phyloP scores from a whole-genome alignment of 2,113 vertebrate species.

The Polyodon spathula region DNA sequence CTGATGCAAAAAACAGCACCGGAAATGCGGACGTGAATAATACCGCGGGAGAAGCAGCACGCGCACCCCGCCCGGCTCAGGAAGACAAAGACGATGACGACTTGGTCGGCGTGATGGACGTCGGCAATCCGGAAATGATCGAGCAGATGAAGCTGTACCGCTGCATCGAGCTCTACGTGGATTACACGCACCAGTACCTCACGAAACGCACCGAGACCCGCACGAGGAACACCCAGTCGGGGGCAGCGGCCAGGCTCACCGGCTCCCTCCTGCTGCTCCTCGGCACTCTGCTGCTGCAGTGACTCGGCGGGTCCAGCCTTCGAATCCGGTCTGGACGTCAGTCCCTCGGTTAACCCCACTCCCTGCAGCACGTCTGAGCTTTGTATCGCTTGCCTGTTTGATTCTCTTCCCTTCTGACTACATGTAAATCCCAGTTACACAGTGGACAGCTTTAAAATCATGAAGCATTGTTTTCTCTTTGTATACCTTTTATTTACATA shows the following conservation, averaged over 20 bases:
- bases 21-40: neutral
- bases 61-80: neutral
- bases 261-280: slow-evolving; percentile 34
- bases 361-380: too few species aligned
- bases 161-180: slow-evolving; percentile 49
- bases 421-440: too few species aligned
- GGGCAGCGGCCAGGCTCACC: slow-evolving; percentile 20
- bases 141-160: slow-evolving; percentile 47
- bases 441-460: too few species aligned
- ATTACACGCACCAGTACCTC: slow-evolving; percentile 39
- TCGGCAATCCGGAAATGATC: slow-evolving; percentile 55
- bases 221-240: slow-evolving; percentile 11
- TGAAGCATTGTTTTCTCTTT: too few species aligned
- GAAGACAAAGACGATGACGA: slow-evolving; percentile 26
- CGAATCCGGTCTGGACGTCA: too few species aligned
- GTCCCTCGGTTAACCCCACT: too few species aligned
- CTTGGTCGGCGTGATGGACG: slow-evolving; percentile 53
- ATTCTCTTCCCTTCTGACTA: too few species aligned
- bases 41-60: slow-evolving; percentile 2
- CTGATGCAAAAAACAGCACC: slow-evolving; percentile 8
- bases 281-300: slow-evolving; percentile 49
- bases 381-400: too few species aligned
- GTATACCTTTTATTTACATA: too few species aligned
- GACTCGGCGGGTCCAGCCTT: slow-evolving; percentile 8
- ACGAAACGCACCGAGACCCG: slow-evolving; percentile 26